Conservation (phyloP, 2,113 vertebrate species). For the Talpa occidentalis region DNA sequence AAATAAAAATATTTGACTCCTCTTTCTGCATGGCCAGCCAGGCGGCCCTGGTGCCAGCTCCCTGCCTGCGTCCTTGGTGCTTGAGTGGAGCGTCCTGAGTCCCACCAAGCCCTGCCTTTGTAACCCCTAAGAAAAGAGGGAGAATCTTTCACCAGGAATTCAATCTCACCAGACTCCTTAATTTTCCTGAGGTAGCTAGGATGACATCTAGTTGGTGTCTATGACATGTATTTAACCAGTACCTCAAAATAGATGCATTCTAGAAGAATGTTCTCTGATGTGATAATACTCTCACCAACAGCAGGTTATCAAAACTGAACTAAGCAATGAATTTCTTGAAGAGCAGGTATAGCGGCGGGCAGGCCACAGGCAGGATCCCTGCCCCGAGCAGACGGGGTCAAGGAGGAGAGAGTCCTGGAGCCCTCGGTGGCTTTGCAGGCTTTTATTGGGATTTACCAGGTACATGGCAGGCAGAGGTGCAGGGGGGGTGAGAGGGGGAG, state of each 20-base stretch:
- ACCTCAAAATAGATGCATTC: neutral
- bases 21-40: too few relatives aligned
- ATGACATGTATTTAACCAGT: neutral
- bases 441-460: too few relatives aligned
- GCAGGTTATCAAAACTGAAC: neutral
- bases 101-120: neutral
- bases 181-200: neutral
- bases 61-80: neutral
- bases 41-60: too few relatives aligned
- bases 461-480: too few relatives aligned
- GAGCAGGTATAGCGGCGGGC: too few relatives aligned
- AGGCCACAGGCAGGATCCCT: too few relatives aligned
- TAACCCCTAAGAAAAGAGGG: neutral
- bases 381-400: too few relatives aligned
- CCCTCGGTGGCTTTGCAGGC: too few relatives aligned
- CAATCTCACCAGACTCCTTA: neutral
- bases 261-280: neutral
- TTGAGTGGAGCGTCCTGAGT: neutral
- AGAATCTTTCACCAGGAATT: neutral
- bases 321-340: neutral
- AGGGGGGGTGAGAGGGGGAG: too few relatives aligned
- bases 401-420: too few relatives aligned
- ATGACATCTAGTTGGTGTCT: neutral
- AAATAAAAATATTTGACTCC: too few relatives aligned
- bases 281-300: neutral